These are phyloP conservation scores for Archivesica marissinica DNA, from an alignment of 1,140 invertebrate genomes.

Conservation along the genomic window DNA sequence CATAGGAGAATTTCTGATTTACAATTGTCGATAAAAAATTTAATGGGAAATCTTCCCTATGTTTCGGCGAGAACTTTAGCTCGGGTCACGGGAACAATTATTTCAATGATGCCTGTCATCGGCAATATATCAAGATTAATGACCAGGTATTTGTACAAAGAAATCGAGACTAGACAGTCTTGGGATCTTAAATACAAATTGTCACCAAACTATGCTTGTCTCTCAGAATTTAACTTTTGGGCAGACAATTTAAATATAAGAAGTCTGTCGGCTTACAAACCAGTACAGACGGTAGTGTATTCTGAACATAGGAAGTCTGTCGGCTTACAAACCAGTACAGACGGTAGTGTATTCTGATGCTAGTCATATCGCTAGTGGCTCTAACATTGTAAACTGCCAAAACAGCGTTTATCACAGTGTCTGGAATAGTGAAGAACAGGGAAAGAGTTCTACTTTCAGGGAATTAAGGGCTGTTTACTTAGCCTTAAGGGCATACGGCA, in stretches of 20 bases:
- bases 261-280: too few species aligned
- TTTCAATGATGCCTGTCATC: slow-evolving; percentile 21
- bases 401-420: neutral
- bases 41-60: neutral
- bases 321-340: neutral
- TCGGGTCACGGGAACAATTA: neutral
- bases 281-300: too few species aligned
- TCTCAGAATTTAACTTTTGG: too few species aligned
- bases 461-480: neutral
- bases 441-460: slow-evolving; percentile 26
- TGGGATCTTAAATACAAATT: too few species aligned
- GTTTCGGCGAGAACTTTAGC: slow-evolving; percentile 1
- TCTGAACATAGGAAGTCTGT: too few species aligned
- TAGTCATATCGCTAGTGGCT: neutral
- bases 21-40: too few species aligned
- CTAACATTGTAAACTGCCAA: neutral
- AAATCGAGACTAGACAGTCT: neutral
- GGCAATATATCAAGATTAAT: slow-evolving; percentile 5
- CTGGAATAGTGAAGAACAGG: neutral
- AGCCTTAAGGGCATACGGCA: slow-evolving; percentile 12
- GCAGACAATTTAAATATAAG: too few species aligned
- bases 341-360: neutral
- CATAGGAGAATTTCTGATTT: slow-evolving; percentile 3
- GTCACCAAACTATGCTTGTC: too few species aligned
- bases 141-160: slow-evolving; percentile 11